Evolutionary conservation across 2,113 vertebrate species (phyloP).

Genomic region (Daboia siamensis): DNA sequence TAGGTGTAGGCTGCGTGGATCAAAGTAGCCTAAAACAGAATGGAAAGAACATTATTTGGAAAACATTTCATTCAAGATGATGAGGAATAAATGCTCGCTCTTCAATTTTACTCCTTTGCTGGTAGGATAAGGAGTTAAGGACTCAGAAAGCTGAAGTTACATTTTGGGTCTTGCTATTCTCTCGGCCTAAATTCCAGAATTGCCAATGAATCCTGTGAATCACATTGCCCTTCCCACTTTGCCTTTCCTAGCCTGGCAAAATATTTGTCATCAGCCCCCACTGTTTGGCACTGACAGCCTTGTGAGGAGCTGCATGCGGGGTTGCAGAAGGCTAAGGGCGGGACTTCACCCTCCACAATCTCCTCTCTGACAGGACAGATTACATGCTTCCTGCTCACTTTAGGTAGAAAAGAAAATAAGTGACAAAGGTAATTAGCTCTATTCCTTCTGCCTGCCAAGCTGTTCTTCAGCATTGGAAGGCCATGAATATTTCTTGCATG

Average conservation of each 20-base stretch:
- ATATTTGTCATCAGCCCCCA: conserved; percentile 1
- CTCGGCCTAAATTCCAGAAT: not conserved
- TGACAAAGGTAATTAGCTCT: conserved; percentile 23
- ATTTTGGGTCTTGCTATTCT: not conserved
- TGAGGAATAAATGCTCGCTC: not conserved
- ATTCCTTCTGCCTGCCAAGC: conserved; percentile 8
- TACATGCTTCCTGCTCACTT: conserved; percentile 15
- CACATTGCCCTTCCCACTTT: not conserved
- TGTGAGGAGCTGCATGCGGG: not conserved
- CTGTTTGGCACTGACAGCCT: not conserved
- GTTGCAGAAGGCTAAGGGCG: not conserved
- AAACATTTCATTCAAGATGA: not conserved
- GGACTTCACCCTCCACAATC: not conserved
- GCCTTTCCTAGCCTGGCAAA: not conserved
- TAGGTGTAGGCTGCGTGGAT: not conserved
- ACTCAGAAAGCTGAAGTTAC: not conserved
- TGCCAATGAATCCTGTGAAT: not conserved
- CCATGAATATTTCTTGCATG: not conserved
- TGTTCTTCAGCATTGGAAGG: not conserved
- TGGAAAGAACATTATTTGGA: not conserved
- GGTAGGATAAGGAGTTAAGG: not conserved
- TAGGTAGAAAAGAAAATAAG: conserved; percentile 10
- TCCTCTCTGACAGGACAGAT: conserved; percentile 29
- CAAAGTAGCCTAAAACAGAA: not conserved
- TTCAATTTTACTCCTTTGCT: not conserved